These are phyloP conservation scores for Drosophila nebulosa DNA, from an alignment of 1,140 invertebrate species.

Conservation along the genomic window DNA sequence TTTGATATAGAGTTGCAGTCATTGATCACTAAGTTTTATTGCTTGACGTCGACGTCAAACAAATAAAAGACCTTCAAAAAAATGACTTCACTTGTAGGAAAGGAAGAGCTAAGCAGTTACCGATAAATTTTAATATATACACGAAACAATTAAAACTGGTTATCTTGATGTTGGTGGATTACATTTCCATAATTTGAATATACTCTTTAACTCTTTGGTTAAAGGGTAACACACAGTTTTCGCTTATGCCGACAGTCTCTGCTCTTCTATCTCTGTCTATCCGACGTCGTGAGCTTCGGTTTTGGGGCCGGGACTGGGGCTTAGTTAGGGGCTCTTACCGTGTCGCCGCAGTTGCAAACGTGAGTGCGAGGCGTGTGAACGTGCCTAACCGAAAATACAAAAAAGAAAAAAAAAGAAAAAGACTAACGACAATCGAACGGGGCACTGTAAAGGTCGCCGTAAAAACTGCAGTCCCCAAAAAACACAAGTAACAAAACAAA, in stretches of 20 bases:
- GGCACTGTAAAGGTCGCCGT: conserved; percentile 33
- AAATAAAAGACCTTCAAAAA: conserved; percentile 44
- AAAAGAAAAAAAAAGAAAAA: conserved; percentile 7
- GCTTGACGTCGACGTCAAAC: no score
- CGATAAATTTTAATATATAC: no score
- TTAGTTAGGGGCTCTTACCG: conserved; percentile 15
- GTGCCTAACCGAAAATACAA: conserved; percentile 13
- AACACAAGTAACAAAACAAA: conserved; percentile 8
- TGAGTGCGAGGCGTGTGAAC: conserved; percentile 79
- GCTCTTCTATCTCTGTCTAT: conserved; percentile 31
- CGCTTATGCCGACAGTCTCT: conserved; percentile 42
- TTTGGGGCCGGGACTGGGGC: conserved; percentile 20
- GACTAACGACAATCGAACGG: conserved; percentile 15
- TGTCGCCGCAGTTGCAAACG: conserved; percentile 72
- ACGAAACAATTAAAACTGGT: no score
- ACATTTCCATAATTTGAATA: not conserved
- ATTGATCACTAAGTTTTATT: no score
- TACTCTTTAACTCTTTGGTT: not conserved
- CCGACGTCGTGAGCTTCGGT: conserved; percentile 26
- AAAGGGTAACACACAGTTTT: conserved; percentile 34
- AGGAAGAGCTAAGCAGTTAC: no score
- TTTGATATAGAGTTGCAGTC: no score
- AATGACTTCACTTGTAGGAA: no score
- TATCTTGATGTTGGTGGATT: not conserved
- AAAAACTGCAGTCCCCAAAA: conserved; percentile 29